Conservation (phyloP, 2,888 invertebrate species). For the Ashinkailepas kermadecensis region DNA sequence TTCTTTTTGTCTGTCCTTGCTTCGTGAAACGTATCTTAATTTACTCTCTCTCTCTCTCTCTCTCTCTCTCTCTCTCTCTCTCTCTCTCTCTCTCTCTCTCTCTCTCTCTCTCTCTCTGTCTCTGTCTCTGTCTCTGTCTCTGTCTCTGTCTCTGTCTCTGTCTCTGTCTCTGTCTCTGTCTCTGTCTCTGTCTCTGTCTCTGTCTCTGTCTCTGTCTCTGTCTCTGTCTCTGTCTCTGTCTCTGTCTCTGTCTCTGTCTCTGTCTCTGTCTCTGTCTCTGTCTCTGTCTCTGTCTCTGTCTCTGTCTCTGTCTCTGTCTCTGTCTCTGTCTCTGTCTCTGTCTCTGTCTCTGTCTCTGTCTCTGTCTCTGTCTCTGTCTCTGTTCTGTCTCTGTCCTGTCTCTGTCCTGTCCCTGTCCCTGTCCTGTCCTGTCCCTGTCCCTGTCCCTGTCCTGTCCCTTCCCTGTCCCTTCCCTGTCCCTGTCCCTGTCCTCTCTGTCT, state of each 20-base stretch:
- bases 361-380: too few species aligned
- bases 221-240: not conserved
- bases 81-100: not conserved
- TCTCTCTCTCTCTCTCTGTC: not conserved
- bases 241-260: not conserved
- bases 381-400: too few species aligned
- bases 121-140: not conserved
- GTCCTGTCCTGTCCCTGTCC: too few species aligned
- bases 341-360: too few species aligned
- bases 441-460: too few species aligned
- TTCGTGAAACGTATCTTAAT: too few species aligned
- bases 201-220: not conserved
- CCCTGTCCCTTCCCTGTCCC: too few species aligned
- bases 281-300: not conserved
- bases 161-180: not conserved
- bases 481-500: not conserved
- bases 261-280: not conserved
- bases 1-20: too few species aligned
- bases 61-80: too few species aligned
- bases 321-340: slow-evolving; percentile 8
- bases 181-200: not conserved
- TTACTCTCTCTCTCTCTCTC: slow-evolving; percentile 21
- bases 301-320: slow-evolving; percentile 15
- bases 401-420: too few species aligned
- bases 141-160: not conserved